Conservation (phyloP, 1,140 invertebrate genomes). For the Lucilia cuprina region DNA sequence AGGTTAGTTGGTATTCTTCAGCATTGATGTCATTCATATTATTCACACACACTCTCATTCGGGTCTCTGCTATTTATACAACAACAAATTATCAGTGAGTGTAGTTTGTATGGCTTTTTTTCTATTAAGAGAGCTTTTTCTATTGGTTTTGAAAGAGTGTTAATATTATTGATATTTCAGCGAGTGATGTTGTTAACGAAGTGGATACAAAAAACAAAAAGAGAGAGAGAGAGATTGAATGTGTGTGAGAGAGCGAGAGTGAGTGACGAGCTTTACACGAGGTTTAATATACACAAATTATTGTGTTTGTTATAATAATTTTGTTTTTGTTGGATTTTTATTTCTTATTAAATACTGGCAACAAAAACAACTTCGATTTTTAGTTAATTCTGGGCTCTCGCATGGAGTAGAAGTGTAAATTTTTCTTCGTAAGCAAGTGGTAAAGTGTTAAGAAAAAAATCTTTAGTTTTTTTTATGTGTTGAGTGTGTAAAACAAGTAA, state of each 20-base stretch:
- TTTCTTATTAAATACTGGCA: neutral
- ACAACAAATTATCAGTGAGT: neutral
- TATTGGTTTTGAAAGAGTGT: neutral
- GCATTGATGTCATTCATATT: neutral
- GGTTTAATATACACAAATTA: neutral
- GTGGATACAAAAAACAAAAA: neutral
- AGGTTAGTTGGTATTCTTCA: neutral
- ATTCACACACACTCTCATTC: too few relatives aligned
- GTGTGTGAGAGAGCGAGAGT: neutral
- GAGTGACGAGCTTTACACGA: neutral
- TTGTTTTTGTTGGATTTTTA: slow-evolving; percentile 3
- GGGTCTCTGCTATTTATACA: neutral
- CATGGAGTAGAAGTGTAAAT: slow-evolving; percentile 24
- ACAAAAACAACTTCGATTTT: slow-evolving; percentile 30
- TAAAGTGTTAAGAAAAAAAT: neutral
- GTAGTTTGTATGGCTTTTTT: neutral
- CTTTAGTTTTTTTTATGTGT: neutral
- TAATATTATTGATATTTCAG: neutral
- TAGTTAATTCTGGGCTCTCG: slow-evolving; percentile 25
- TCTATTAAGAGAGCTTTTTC: neutral
- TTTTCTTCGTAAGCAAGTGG: neutral
- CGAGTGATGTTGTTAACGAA: neutral
- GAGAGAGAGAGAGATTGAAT: neutral
- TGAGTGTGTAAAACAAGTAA: neutral
- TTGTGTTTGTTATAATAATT: neutral